Percentiles rank a stretch among this genome's conserved stretches.
Evolutionary conservation across 2,888 invertebrate species (phyloP).

Genomic region (Melinopterus prodromus): DNA sequence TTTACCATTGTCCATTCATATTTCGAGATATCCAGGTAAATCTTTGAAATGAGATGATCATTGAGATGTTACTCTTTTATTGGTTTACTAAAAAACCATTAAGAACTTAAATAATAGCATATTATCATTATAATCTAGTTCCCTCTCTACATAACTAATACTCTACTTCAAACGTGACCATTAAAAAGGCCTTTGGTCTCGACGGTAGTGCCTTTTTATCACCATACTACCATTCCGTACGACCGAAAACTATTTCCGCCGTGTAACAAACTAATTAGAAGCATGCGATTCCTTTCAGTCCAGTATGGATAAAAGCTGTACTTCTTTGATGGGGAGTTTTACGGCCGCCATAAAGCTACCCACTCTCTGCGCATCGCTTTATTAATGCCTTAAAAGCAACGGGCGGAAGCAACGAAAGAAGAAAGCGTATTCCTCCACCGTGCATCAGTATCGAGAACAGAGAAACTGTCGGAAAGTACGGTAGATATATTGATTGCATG

Average conservation of each 20-base stretch:
- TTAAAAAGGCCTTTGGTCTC: background rate
- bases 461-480: background rate
- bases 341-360: background rate
- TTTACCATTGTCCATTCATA: too few species aligned
- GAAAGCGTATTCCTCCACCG: background rate
- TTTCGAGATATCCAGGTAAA: too few species aligned
- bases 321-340: background rate
- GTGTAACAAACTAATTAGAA: background rate
- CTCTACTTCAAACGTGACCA: background rate
- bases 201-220: background rate
- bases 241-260: background rate
- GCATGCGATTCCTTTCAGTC: constrained; percentile 4
- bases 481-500: background rate
- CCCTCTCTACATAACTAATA: background rate
- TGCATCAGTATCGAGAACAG: background rate
- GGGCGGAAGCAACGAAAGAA: background rate
- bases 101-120: background rate
- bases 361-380: background rate
- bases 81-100: background rate
- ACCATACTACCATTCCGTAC: background rate
- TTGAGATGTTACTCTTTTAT: too few species aligned
- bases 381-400: background rate
- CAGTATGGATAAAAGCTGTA: constrained; percentile 4
- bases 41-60: too few species aligned
- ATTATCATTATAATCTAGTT: background rate